Conservation (phyloP, 2,113 vertebrate genomes). For the Ivindomyrus marchei region DNA sequence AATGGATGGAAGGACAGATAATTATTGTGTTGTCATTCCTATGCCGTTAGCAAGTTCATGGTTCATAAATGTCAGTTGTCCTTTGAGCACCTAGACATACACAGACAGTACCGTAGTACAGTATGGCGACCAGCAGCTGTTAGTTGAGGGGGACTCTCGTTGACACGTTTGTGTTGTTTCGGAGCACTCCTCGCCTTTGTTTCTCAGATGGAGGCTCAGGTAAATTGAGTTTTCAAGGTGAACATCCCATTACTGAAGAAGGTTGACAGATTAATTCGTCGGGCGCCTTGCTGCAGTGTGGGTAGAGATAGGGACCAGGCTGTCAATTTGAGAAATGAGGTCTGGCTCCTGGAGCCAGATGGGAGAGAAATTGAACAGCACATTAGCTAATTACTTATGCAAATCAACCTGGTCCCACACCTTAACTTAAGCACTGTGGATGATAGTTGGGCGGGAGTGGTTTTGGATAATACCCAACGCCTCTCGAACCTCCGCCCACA, state of each 20-base stretch:
- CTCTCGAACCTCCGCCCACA: constrained; percentile 2
- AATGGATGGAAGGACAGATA: background rate
- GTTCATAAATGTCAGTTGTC: background rate
- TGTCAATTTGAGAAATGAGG: constrained; percentile 73
- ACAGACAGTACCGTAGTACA: background rate
- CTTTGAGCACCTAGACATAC: background rate
- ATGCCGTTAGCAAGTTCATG: background rate
- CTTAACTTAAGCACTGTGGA: constrained; percentile 60
- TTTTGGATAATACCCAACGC: constrained; percentile 58
- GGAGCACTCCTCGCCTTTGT: constrained; percentile 31
- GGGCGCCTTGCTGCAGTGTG: constrained; percentile 59
- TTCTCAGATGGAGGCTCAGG: constrained; percentile 50
- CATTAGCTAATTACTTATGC: constrained; percentile 75
- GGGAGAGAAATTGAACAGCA: constrained; percentile 61
- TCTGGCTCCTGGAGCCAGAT: constrained; percentile 60
- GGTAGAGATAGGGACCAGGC: constrained; percentile 62
- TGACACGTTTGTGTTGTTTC: constrained; percentile 31
- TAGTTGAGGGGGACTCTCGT: background rate
- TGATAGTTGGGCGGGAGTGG: constrained; percentile 51
- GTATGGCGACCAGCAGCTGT: background rate
- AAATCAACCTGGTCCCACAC: constrained; percentile 61
- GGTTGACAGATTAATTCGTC: constrained; percentile 71
- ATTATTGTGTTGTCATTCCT: background rate
- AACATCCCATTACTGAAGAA: constrained; percentile 65
- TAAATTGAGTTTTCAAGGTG: constrained; percentile 77